phyloP scores from a whole-genome alignment of 2,113 vertebrate species.

The Labeo catla region DNA sequence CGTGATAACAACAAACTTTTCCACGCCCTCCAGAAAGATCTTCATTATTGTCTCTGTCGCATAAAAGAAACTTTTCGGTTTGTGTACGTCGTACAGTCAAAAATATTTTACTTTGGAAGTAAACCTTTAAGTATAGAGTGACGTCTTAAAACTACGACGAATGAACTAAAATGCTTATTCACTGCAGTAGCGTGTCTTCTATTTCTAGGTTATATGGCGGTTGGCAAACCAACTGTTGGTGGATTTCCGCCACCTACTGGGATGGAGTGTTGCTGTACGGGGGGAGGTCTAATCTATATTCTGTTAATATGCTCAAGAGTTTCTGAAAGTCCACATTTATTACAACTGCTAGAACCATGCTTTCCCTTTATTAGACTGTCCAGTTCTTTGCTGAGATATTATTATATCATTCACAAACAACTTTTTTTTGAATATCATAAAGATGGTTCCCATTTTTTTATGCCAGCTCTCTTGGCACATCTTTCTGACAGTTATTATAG shows the following conservation, averaged over 20 bases:
- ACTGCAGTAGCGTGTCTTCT: neutral
- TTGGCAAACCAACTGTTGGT: neutral
- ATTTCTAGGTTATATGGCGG: neutral
- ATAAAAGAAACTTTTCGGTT: slow-evolving; percentile 5
- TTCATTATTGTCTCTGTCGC: slow-evolving; percentile 11
- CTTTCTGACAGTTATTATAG: too few relatives aligned
- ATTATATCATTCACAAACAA: too few relatives aligned
- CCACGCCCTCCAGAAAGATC: slow-evolving; percentile 49
- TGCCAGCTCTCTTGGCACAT: too few relatives aligned
- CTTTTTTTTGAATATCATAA: too few relatives aligned
- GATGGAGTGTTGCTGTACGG: neutral
- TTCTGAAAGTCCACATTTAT: neutral
- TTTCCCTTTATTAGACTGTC: neutral
- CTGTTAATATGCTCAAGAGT: neutral
- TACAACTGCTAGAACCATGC: neutral
- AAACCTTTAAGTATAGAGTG: neutral
- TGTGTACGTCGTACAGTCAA: neutral
- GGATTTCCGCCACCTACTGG: neutral
- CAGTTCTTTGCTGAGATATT: too few relatives aligned
- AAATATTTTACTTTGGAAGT: neutral
- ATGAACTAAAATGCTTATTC: slow-evolving; percentile 16
- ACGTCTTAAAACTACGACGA: slow-evolving; percentile 22
- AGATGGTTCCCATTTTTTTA: too few relatives aligned
- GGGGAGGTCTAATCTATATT: too few relatives aligned
- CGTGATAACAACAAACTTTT: slow-evolving; percentile 85